Evolutionary conservation across 1,140 invertebrate species (phyloP).

Genomic region (Diuraphis noxia): DNA sequence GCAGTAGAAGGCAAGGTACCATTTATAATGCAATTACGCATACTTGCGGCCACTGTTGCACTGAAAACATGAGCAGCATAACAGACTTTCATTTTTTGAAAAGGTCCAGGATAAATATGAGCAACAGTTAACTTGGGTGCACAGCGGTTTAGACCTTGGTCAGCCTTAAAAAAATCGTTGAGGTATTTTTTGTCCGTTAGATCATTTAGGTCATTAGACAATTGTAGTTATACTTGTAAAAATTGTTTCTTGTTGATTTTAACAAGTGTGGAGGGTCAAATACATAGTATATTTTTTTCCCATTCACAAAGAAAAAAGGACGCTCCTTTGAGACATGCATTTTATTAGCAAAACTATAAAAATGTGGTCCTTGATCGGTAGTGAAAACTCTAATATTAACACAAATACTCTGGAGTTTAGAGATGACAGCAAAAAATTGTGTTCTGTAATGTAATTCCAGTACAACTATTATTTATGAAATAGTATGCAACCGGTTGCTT

Average conservation of each 20-base stretch:
- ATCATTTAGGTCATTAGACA: background rate
- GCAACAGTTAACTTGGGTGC: background rate
- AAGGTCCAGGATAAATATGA: background rate
- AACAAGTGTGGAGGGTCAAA: background rate
- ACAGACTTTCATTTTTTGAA: constrained; percentile 3
- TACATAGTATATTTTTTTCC: background rate
- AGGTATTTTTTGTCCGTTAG: background rate
- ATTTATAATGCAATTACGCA: background rate
- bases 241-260: background rate
- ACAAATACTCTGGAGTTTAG: background rate
- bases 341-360: background rate
- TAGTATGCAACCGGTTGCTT: background rate
- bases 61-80: background rate
- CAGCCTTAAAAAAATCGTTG: background rate
- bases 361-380: background rate
- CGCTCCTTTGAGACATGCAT: background rate
- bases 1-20: background rate
- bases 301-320: background rate
- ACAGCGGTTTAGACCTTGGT: constrained; percentile 1
- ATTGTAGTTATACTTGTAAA: background rate
- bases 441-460: background rate
- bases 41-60: background rate
- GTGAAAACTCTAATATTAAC: background rate
- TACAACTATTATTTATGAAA: constrained; percentile 25
- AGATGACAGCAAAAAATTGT: constrained; percentile 8